A percentile compares a stretch with the other conserved stretches of the same genome.
phyloP scores from a whole-genome alignment of 1,140 invertebrate genomes.

The Archegozetes longisetosus region DNA sequence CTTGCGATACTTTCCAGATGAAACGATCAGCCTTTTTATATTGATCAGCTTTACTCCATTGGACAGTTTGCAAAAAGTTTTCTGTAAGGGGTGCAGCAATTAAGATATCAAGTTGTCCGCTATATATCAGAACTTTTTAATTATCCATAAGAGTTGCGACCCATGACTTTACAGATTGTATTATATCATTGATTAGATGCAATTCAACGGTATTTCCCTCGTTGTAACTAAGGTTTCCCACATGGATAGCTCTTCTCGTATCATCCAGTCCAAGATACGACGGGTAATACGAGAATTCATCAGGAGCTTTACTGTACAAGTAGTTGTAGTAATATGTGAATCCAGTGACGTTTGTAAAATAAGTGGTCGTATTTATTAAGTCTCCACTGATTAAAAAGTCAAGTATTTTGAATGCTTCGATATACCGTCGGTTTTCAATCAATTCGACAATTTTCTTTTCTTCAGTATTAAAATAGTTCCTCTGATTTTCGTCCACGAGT shows the following conservation, averaged over 20 bases:
- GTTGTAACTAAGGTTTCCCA: conserved; percentile 56
- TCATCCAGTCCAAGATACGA: conserved; percentile 30
- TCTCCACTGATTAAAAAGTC: conserved; percentile 47
- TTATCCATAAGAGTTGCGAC: conserved; percentile 44
- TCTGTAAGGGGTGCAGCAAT: conserved; percentile 59
- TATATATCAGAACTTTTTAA: conserved; percentile 36
- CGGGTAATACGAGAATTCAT: conserved; percentile 29
- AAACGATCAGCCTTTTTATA: conserved; percentile 46
- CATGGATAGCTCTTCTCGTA: conserved; percentile 55
- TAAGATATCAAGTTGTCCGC: conserved; percentile 71
- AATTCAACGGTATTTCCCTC: conserved; percentile 38
- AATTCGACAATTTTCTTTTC: background rate
- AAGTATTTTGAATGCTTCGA: conserved; percentile 33
- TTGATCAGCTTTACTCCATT: conserved; percentile 45
- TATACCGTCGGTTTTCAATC: conserved; percentile 6
- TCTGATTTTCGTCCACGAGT: conserved; percentile 43
- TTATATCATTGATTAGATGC: conserved; percentile 55
- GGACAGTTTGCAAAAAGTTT: conserved; percentile 45
- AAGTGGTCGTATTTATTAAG: conserved; percentile 39
- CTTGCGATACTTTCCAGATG: conserved; percentile 42
- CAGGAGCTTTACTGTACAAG: conserved; percentile 39
- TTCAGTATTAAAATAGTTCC: background rate
- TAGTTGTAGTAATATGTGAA: conserved; percentile 64
- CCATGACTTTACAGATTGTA: conserved; percentile 60
- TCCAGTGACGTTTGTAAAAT: conserved; percentile 60